Evolutionary conservation across 2,797 vertebrate genomes (phyloP).

Genomic region (Tenualosa ilisha): DNA sequence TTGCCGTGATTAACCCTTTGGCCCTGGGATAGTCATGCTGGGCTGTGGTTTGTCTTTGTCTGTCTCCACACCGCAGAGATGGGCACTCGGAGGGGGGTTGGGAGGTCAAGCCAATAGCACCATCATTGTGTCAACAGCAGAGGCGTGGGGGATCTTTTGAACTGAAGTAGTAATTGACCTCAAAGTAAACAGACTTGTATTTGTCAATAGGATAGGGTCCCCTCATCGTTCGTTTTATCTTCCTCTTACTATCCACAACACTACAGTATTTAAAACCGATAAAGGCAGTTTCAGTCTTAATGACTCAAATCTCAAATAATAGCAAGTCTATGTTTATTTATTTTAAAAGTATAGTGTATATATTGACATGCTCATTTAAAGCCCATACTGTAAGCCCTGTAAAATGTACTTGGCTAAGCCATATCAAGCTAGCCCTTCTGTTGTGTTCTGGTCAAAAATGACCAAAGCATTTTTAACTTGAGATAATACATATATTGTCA

Average conservation of each 20-base stretch:
- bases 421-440: too few relatives aligned
- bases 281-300: too few relatives aligned
- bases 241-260: not conserved
- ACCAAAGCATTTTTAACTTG: too few relatives aligned
- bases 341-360: too few relatives aligned
- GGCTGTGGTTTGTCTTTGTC: not conserved
- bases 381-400: too few relatives aligned
- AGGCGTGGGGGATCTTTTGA: not conserved
- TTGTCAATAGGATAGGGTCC: not conserved
- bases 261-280: not conserved
- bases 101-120: not conserved
- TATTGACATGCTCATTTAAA: too few relatives aligned
- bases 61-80: not conserved
- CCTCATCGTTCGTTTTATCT: not conserved
- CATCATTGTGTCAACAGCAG: not conserved
- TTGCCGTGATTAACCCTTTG: not conserved
- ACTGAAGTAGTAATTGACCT: not conserved
- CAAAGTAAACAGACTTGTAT: not conserved
- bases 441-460: too few relatives aligned
- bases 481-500: too few relatives aligned
- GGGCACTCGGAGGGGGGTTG: not conserved
- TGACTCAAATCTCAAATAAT: too few relatives aligned
- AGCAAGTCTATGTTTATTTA: too few relatives aligned
- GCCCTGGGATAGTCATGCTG: conserved; percentile 5
- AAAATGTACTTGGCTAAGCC: too few relatives aligned